phyloP scores from a whole-genome alignment of 2,797 vertebrate species.

The Coilia nasus region DNA sequence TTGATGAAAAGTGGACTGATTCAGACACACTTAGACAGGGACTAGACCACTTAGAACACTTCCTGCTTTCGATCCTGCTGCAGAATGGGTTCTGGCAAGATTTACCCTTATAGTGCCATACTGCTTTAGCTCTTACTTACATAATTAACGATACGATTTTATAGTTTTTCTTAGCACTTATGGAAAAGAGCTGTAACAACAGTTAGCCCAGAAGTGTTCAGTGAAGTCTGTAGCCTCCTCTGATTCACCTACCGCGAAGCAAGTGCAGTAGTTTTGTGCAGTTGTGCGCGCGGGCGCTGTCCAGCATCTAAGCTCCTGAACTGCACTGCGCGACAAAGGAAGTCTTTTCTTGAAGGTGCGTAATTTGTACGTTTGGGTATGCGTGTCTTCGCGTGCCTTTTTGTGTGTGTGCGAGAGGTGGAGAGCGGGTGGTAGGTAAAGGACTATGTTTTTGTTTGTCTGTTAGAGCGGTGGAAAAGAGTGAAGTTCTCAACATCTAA shows the following conservation, averaged over 20 bases:
- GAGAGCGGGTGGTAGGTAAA: neutral
- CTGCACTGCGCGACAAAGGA: neutral
- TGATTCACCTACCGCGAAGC: neutral
- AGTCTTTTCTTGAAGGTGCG: neutral
- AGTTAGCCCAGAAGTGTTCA: neutral
- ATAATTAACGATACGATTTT: neutral
- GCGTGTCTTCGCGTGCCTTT: neutral
- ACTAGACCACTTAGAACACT: neutral
- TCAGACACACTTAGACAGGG: too few species aligned
- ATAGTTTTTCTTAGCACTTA: neutral
- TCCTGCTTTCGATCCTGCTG: neutral
- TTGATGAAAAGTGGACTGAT: too few species aligned
- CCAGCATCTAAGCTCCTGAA: constrained; percentile 4
- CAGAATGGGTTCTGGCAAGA: neutral
- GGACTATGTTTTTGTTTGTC: neutral
- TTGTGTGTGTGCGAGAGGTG: neutral
- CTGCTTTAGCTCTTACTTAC: neutral
- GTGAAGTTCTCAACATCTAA: constrained; percentile 24
- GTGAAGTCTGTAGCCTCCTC: neutral
- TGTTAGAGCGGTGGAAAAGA: neutral
- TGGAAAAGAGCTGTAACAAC: neutral
- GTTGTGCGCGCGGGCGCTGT: neutral
- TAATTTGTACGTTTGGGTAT: neutral
- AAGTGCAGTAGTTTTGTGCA: constrained; percentile 1
- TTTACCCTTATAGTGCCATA: neutral